These are phyloP conservation scores for Anguilla marmorata DNA, from an alignment of 2,797 vertebrate genomes.

Conservation along the genomic window DNA sequence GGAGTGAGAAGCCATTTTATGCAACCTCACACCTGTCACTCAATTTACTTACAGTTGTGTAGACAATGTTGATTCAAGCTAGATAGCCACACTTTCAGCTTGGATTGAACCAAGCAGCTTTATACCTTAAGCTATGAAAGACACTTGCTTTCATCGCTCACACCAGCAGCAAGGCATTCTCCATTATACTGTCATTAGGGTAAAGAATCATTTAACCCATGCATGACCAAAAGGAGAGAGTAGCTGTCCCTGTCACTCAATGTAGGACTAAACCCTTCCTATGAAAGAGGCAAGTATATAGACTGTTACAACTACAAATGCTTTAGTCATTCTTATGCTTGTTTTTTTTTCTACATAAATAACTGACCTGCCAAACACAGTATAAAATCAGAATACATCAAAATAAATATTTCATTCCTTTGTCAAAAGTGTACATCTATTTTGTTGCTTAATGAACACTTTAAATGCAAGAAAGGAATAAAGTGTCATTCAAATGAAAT, in stretches of 20 bases:
- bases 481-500: neutral
- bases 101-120: conserved; percentile 32
- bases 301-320: conserved; percentile 58
- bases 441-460: neutral
- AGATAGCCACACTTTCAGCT: conserved; percentile 46
- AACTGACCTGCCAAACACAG: neutral
- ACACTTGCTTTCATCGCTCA: conserved; percentile 13
- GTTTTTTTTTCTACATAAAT: neutral
- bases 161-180: conserved; percentile 17
- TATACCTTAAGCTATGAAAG: conserved; percentile 5
- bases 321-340: neutral
- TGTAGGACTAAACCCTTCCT: neutral
- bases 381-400: neutral
- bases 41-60: conserved; percentile 52
- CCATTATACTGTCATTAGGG: neutral
- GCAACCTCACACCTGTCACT: conserved; percentile 68
- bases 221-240: conserved; percentile 31
- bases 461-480: neutral
- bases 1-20: conserved; percentile 71
- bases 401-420: too few relatives aligned
- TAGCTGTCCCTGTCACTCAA: conserved; percentile 44
- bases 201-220: neutral
- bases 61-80: conserved; percentile 65
- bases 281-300: neutral
- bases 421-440: neutral